phyloP scores from a whole-genome alignment of 2,797 vertebrate genomes.

The Galago senegalensis region DNA sequence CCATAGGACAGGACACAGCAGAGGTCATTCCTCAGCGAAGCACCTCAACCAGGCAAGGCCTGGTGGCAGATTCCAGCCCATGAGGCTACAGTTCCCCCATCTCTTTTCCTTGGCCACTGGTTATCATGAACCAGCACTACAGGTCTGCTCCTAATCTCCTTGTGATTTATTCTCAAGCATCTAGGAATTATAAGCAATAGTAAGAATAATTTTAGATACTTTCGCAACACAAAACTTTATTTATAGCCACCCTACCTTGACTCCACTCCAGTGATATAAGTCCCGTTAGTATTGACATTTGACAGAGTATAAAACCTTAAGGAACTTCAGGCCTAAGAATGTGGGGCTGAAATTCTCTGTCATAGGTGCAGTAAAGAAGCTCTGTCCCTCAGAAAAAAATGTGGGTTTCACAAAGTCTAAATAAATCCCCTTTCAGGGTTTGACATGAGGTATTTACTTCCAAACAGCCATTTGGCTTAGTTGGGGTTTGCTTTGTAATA shows the following conservation, averaged over 20 bases:
- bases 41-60: background rate
- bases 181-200: background rate
- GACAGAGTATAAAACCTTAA: background rate
- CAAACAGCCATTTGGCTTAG: background rate
- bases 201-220: background rate
- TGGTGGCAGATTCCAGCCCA: background rate
- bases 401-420: background rate
- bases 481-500: background rate
- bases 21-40: background rate
- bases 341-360: background rate
- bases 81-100: background rate
- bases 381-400: background rate
- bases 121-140: background rate
- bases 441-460: background rate
- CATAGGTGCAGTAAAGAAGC: background rate
- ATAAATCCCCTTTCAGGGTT: background rate
- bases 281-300: background rate
- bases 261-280: background rate
- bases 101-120: background rate
- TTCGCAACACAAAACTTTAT: background rate
- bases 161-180: background rate
- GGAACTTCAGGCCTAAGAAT: background rate
- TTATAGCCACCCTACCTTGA: background rate
- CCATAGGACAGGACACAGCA: conserved; percentile 35
- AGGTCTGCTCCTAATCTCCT: background rate